These are phyloP conservation scores for Yponomeuta evonymella DNA, from an alignment of 2,888 invertebrate species.

Conservation along the genomic window DNA sequence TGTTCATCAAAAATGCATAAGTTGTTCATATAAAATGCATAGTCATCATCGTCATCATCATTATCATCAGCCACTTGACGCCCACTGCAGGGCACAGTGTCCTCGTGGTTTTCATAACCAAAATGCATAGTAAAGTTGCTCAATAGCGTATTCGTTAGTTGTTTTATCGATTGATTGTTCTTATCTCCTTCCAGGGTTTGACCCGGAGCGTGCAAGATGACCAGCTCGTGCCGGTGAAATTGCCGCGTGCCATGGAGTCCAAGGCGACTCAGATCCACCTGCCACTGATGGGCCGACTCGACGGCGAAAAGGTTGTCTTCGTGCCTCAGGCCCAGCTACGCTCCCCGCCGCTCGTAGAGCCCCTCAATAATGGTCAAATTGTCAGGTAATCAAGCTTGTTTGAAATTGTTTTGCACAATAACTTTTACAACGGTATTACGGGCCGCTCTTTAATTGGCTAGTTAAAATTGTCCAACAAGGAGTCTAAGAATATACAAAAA, in stretches of 20 bases:
- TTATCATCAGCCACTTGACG: too few species aligned
- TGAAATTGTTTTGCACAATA: too few species aligned
- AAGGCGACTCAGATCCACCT: conserved; percentile 74
- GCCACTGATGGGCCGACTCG: conserved; percentile 63
- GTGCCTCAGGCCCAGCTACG: conserved; percentile 45
- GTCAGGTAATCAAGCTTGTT: conserved; percentile 65
- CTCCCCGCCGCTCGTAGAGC: conserved; percentile 67
- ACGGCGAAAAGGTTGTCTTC: conserved; percentile 64
- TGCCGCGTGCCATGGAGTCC: conserved; percentile 63
- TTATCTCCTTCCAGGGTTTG: conserved; percentile 40
- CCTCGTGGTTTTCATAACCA: too few species aligned
- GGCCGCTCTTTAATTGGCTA: too few species aligned
- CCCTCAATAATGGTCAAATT: conserved; percentile 80
- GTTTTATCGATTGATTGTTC: neutral
- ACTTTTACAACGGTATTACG: too few species aligned
- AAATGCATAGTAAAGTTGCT: too few species aligned
- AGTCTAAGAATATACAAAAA: too few species aligned
- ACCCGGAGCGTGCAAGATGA: conserved; percentile 40
- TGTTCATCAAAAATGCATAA: too few species aligned
- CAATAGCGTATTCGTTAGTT: neutral
- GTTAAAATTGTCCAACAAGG: too few species aligned
- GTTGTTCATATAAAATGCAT: too few species aligned
- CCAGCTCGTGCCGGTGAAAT: conserved; percentile 60
- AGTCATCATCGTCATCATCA: too few species aligned
- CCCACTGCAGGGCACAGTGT: too few species aligned